These are phyloP conservation scores for Aphelenchoides besseyi DNA, from an alignment of 1,140 invertebrate genomes.

Conservation along the genomic window DNA sequence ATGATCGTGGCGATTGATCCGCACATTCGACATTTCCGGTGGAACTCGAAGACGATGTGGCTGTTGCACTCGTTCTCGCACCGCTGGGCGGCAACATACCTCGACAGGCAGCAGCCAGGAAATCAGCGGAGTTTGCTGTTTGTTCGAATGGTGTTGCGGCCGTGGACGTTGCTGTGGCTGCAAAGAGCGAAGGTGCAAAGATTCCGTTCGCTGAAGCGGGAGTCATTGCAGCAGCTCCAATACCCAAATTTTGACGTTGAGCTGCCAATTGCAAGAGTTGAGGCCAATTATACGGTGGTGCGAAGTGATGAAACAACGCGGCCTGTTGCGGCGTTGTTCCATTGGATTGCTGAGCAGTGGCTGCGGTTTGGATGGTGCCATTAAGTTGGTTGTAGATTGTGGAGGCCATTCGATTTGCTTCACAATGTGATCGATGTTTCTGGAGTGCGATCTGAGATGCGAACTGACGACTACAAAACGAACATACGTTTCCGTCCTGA, in stretches of 20 bases:
- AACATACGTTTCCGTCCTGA: slow-evolving; percentile 28
- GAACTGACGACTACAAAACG: slow-evolving; percentile 37
- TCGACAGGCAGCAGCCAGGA: background rate
- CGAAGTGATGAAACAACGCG: slow-evolving; percentile 5
- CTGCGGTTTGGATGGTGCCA: background rate
- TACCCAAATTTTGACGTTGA: background rate
- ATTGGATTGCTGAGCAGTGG: slow-evolving; percentile 23
- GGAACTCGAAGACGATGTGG: background rate
- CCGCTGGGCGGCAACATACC: background rate
- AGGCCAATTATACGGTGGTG: slow-evolving; percentile 64
- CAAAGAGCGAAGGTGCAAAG: slow-evolving; percentile 37
- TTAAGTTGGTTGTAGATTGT: slow-evolving; percentile 48
- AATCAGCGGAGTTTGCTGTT: background rate
- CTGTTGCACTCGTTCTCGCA: background rate
- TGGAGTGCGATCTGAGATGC: slow-evolving; percentile 39
- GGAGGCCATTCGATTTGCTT: slow-evolving; percentile 40
- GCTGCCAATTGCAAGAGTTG: slow-evolving; percentile 73
- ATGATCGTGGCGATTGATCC: background rate
- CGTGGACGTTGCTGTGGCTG: slow-evolving; percentile 34
- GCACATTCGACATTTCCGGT: background rate
- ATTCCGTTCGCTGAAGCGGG: slow-evolving; percentile 52
- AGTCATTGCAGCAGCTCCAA: slow-evolving; percentile 53
- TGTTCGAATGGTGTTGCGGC: slow-evolving; percentile 18
- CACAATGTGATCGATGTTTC: slow-evolving; percentile 53
- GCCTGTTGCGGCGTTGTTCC: background rate